Base-by-base conservation (phyloP, 2,888 invertebrate species). In the Glyphotaelius pellucidus region DNA sequence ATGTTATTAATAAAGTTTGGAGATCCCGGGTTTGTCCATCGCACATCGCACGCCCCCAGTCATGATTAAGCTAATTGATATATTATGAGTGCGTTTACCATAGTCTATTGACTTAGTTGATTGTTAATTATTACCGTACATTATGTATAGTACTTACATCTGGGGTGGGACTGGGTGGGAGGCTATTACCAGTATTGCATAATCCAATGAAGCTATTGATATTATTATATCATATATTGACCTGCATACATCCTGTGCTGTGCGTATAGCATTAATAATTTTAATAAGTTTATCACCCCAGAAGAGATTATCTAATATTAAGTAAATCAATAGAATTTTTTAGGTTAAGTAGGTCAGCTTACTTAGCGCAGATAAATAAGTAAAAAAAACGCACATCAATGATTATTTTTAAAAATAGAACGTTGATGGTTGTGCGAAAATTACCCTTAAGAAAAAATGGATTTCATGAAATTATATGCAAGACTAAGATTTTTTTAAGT, bases 31-130 rank as follows among this genome's bases (percentile, higher is more conserved):
- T 1, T 25, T 67, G 25, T 67, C 67, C 25, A 67, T 67, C 67
- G 67, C 25, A 32, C 7, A 35, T 81, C 32, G 35, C 83, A 38
- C 32, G 25, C 19, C 32, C 83, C 35, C 83, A 7, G 11, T n/a
- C 32, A 30, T 47, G 47, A 86, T 86, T 86, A 86, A 15, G 38
- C 86, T 86, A 86, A 86, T 86, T 86, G 86, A 86, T 42, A 86
- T 86, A 86, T 86, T n/a, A n/a, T 86, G 15, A 47, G 86, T 86
- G 86, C 38, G 30, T 86, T 42, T 25, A 42, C 86, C 67, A 67
- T 67, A 67, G 67, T 67, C 67, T n/a, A 67, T 67, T 67, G 67
- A 67, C 67, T 25, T 67, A n/a, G 67, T 67, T 67, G 9, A 67
- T 67, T 67, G 67, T 67, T 67, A 67, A 67, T 67, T 67, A 67